A percentile compares a stretch with the other conserved stretches of the same genome.
Conservation (phyloP, 2,797 vertebrate species). For the Acrocephalus scirpaceus region DNA sequence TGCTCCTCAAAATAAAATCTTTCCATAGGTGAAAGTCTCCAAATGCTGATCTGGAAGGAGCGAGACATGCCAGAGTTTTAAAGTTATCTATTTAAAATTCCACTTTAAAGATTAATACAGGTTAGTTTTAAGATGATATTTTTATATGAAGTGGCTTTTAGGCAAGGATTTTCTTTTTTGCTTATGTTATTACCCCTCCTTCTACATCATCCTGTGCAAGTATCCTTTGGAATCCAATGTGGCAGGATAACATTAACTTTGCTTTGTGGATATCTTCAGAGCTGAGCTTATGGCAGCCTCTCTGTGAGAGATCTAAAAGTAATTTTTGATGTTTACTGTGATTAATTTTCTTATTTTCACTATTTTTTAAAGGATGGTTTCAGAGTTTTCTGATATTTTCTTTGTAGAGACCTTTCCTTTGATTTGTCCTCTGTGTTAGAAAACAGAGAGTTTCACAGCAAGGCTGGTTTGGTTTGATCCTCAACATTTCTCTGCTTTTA, state of each 20-base stretch:
- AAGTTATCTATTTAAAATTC: neutral
- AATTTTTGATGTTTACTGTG: neutral
- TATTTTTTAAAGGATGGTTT: neutral
- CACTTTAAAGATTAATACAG: neutral
- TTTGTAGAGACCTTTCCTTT: neutral
- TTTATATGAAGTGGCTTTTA: neutral
- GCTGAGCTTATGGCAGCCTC: neutral
- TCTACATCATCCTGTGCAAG: neutral
- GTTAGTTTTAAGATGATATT: neutral
- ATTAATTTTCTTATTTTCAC: neutral
- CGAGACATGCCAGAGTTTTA: neutral
- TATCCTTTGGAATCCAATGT: neutral
- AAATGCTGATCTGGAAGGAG: neutral
- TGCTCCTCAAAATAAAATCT: neutral
- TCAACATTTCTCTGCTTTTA: neutral
- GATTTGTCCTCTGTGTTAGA: neutral
- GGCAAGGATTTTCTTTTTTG: neutral
- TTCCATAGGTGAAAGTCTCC: neutral
- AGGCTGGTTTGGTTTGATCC: neutral
- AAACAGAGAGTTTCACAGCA: rapidly evolving
- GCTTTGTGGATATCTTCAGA: neutral
- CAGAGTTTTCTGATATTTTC: neutral
- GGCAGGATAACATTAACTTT: neutral
- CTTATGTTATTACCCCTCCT: neutral
- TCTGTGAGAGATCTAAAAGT: neutral